A percentile compares a stretch with the other conserved stretches of the same genome.
Conservation (phyloP, 2,797 vertebrate genomes). For the Danio jaintianensis region DNA sequence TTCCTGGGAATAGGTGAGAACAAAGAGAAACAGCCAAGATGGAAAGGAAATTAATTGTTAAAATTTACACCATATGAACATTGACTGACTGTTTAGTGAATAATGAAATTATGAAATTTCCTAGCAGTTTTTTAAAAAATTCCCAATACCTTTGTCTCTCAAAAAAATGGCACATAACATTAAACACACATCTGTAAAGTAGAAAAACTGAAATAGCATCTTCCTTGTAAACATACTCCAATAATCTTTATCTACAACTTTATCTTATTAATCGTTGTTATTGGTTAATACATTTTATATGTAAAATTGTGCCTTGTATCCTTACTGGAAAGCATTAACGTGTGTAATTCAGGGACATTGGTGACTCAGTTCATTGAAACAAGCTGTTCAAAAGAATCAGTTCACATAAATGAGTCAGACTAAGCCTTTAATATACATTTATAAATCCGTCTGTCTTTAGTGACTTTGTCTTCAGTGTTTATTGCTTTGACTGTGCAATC, state of each 20-base stretch:
- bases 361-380: not conserved
- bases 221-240: too few relatives aligned
- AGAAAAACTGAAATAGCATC: too few relatives aligned
- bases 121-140: too few relatives aligned
- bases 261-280: too few relatives aligned
- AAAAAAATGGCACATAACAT: too few relatives aligned
- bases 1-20: not conserved
- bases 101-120: too few relatives aligned
- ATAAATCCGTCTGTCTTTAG: not conserved
- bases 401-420: not conserved
- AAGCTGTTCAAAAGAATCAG: not conserved
- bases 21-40: not conserved
- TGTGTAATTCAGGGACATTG: not conserved
- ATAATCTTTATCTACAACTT: too few relatives aligned
- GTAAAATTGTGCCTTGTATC: too few relatives aligned
- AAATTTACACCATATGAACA: not conserved
- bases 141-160: too few relatives aligned
- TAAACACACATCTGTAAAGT: too few relatives aligned
- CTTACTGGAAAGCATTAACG: not conserved
- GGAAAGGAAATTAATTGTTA: not conserved
- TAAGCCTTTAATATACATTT: not conserved
- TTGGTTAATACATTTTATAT: too few relatives aligned
- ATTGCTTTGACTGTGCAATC: constrained; percentile 14
- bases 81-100: not conserved
- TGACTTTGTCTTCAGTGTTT: not conserved